Evolutionary conservation across 2,113 vertebrate genomes (phyloP).

Genomic region (Dinomys branickii): DNA sequence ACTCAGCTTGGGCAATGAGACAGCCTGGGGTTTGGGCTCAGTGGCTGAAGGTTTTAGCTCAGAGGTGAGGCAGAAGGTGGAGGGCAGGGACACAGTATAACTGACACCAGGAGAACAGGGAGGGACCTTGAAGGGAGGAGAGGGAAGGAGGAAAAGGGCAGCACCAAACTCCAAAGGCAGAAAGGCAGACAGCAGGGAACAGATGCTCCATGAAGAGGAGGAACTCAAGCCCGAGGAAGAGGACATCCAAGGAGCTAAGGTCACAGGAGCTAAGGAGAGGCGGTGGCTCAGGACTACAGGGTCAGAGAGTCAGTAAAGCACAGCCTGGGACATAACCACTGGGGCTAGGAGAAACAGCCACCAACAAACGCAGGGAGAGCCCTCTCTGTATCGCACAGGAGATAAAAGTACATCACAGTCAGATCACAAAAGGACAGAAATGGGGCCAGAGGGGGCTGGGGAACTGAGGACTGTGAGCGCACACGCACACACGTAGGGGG

Average conservation of each 20-base stretch:
- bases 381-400: fast-evolving
- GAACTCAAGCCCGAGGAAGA: background rate
- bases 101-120: background rate
- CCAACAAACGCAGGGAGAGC: background rate
- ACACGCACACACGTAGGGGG: no score
- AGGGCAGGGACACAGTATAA: background rate
- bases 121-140: no score
- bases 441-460: background rate
- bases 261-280: background rate
- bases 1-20: no score
- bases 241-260: fast-evolving
- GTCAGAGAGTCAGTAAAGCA: background rate
- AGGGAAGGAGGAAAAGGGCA: no score
- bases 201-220: background rate
- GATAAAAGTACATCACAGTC: no score
- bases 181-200: background rate
- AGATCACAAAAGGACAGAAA: background rate
- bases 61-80: background rate
- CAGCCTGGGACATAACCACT: background rate
- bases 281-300: background rate
- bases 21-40: background rate
- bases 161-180: background rate
- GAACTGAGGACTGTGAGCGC: no score
- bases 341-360: background rate
- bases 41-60: background rate